These are phyloP conservation scores for Piezodorus guildinii DNA, from an alignment of 1,140 invertebrate genomes.

Conservation along the genomic window DNA sequence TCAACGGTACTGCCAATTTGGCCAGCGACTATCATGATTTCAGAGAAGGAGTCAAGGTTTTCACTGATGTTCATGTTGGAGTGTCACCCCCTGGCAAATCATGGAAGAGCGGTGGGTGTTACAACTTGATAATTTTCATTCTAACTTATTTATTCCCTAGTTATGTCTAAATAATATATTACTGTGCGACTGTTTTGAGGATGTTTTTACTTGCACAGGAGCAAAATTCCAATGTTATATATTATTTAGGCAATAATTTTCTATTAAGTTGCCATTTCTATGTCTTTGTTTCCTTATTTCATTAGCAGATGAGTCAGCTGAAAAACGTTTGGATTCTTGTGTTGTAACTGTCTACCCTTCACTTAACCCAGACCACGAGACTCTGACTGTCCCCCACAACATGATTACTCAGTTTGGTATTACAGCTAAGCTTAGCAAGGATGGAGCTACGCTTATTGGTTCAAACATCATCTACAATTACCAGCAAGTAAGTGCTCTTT, in stretches of 20 bases:
- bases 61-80: conserved; percentile 63
- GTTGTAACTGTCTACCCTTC: conserved; percentile 84
- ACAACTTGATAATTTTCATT: too few species aligned
- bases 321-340: conserved; percentile 68
- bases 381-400: conserved; percentile 60
- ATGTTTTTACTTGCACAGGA: neutral
- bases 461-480: conserved; percentile 78
- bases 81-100: conserved; percentile 41
- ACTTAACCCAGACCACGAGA: conserved; percentile 88
- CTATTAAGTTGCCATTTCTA: neutral
- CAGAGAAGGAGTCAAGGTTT: conserved; percentile 67
- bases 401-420: conserved; percentile 60
- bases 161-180: too few species aligned
- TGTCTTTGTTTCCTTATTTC: neutral
- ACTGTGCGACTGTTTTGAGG: neutral
- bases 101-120: conserved; percentile 33
- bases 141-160: neutral
- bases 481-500: conserved; percentile 44
- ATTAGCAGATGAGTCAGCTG: neutral
- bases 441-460: conserved; percentile 72
- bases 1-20: conserved; percentile 70
- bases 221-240: neutral
- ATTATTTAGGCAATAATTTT: too few species aligned
- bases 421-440: conserved; percentile 62
- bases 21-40: conserved; percentile 78